Evolutionary conservation across 2,113 vertebrate genomes (phyloP).

Genomic region (Pelvicachromis taeniatus): DNA sequence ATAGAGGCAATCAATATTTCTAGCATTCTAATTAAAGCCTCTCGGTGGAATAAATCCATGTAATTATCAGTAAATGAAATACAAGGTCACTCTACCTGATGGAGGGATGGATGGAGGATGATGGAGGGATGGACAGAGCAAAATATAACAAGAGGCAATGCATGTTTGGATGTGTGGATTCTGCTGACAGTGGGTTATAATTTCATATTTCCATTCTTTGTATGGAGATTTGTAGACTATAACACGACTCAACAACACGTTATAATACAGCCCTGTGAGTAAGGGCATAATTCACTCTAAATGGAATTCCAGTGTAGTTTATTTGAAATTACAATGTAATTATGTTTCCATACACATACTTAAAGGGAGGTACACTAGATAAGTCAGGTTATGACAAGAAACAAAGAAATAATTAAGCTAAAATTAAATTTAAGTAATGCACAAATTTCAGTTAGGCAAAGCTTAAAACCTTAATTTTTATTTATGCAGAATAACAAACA

Average conservation of each 20-base stretch:
- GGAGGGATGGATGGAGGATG: conserved; percentile 25
- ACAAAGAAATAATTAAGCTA: neutral
- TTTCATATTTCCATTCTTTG: neutral
- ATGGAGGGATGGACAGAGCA: conserved; percentile 12
- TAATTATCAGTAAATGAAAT: conserved; percentile 99
- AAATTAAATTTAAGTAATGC: neutral
- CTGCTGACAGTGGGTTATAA: neutral
- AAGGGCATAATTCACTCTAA: neutral
- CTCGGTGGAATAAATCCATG: conserved; percentile 99
- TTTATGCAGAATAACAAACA: neutral
- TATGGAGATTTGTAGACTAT: neutral
- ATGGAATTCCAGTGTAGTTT: neutral
- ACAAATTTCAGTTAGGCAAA: neutral
- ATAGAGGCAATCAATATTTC: conserved; percentile 99
- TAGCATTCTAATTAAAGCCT: conserved; percentile 99
- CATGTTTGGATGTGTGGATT: neutral
- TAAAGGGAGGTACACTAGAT: neutral
- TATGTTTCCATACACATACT: neutral
- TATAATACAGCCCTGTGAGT: neutral
- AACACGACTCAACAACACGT: neutral
- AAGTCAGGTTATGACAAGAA: neutral
- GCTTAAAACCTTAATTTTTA: neutral
- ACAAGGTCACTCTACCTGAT: conserved; percentile 91
- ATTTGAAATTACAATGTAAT: neutral
- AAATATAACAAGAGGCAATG: neutral